Evolutionary conservation across 1,140 invertebrate species (phyloP), one percentile per base, ranked within the genome.

Genomic region (Sycophaga agraensis): DNA sequence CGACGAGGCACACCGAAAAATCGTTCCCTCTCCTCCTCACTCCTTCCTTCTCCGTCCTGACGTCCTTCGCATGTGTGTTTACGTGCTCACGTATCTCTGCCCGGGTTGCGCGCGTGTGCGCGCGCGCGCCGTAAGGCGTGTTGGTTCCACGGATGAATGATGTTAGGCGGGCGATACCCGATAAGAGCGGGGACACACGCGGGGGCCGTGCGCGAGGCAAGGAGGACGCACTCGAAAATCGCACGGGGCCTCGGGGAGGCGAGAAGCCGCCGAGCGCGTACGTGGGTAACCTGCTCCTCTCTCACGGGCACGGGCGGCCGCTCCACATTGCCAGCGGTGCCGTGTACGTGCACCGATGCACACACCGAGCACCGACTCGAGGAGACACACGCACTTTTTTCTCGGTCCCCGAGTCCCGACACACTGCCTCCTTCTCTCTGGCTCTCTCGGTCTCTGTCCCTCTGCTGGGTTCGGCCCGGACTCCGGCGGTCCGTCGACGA

Each of bases 11-110:
- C 35, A 24, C 56, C 46, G 43, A 46, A 48, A 57, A 57, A 50
- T 59, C 22, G 22, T 24, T 59, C 37, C 19, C 34, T 58, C 51
- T 42, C 39, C 14, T 0, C 40, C 22, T 22, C 16, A n/a, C 6
- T 31, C 19, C n/a, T 35, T 11, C 28, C 28, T 57, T 43, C 55
- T 5, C 56, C 12, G 24, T 34, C 24, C 57, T 51, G 40, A 60
- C 49, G 58, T 60, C 58, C 58, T 51, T 60, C 58, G 40, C 58
- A 53, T 60, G 49, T 60, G 46, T 60, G 48, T 60, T 17, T 59
- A 46, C 26, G 42, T 35, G 42, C 40, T 37, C 22, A 34, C 14
- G n/a, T 28, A 35, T 28, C 22, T 42, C 24, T 14, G 12, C 49
- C n/a, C 12, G 24, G 19, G 31, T 48, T 16, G 34, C n/a, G 22